Evolutionary conservation across 2,113 vertebrate species (phyloP).

Genomic region (Eidolon helvum): DNA sequence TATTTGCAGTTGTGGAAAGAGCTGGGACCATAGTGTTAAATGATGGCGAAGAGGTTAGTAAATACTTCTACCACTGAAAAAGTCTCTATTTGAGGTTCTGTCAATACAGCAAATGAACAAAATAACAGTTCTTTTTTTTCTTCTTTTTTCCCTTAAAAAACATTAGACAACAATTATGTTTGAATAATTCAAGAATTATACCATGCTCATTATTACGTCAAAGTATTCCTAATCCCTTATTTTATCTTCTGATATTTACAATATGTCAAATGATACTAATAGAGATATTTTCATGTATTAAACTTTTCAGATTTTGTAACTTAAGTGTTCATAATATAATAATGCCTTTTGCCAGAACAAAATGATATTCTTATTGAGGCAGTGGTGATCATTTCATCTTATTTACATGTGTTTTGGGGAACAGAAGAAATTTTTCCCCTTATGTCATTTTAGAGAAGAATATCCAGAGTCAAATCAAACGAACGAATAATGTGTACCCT

Average conservation of each 20-base stretch:
- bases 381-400: not conserved
- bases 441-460: constrained; percentile 3
- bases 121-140: not conserved
- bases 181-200: not conserved
- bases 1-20: constrained; percentile 97
- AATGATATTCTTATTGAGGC: not conserved
- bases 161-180: not conserved
- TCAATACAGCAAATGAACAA: not conserved
- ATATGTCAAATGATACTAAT: not conserved
- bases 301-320: not conserved
- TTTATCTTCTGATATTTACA: not conserved
- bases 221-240: not conserved
- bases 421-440: not conserved
- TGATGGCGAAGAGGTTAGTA: constrained; percentile 96
- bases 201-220: not conserved
- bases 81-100: not conserved
- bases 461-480: not conserved
- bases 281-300: not conserved
- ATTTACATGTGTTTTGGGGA: not conserved
- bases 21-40: constrained; percentile 97
- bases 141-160: not conserved
- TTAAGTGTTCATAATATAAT: not conserved
- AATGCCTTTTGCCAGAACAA: not conserved
- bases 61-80: not conserved
- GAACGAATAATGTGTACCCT: not conserved